phyloP scores from a whole-genome alignment of 2,113 vertebrate species.

The Tragelaphus strepsiceros region DNA sequence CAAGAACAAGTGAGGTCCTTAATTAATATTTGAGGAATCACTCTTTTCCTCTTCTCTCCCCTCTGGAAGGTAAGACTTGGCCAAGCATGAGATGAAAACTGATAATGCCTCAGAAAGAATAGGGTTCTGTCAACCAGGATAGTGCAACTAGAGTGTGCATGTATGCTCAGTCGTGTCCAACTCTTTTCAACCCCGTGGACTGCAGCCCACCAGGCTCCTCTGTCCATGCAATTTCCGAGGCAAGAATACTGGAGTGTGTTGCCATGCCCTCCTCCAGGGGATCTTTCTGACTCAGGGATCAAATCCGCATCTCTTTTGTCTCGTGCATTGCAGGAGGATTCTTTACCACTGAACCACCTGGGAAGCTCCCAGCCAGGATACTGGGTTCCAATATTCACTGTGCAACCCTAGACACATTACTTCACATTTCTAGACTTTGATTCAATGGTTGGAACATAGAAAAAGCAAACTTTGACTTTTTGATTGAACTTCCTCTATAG shows the following conservation, averaged over 20 bases:
- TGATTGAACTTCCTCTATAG: neutral
- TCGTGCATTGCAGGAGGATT: neutral
- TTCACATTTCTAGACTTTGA: neutral
- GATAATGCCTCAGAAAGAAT: neutral
- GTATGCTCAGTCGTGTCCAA: accelerated
- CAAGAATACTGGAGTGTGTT: neutral
- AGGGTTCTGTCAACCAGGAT: neutral
- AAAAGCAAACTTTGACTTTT: neutral
- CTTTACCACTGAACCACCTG: neutral
- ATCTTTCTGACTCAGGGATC: neutral
- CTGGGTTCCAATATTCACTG: neutral
- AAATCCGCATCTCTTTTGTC: neutral
- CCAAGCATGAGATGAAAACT: neutral
- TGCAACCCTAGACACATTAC: neutral
- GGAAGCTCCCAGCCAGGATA: neutral
- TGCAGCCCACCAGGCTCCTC: neutral
- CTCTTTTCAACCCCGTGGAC: neutral
- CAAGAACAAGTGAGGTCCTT: neutral
- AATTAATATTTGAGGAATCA: neutral
- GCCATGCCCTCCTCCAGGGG: neutral
- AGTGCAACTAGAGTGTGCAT: neutral
- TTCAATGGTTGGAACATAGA: neutral
- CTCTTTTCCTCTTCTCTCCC: neutral
- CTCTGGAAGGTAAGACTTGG: neutral
- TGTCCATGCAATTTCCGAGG: neutral